phyloP scores from a whole-genome alignment of 2,113 vertebrate species.

The Nesospiza acunhae region DNA sequence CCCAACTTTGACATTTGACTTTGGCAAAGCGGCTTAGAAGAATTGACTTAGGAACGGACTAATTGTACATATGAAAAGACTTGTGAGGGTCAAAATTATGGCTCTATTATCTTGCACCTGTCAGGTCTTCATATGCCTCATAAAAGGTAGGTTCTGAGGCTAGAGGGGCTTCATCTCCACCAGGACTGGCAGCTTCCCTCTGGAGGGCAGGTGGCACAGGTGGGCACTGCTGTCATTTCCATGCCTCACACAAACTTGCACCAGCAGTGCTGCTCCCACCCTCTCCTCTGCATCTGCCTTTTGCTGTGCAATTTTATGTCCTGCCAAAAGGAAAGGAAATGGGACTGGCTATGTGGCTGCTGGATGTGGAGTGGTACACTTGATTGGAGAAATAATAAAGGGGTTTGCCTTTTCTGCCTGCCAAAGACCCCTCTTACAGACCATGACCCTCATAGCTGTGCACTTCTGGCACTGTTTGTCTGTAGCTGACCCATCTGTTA shows the following conservation, averaged over 20 bases:
- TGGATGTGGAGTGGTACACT: neutral
- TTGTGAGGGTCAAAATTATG: neutral
- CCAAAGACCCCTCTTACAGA: neutral
- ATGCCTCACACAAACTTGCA: rapidly evolving
- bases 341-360: neutral
- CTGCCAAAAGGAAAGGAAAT: neutral
- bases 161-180: neutral
- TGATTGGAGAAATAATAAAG: neutral
- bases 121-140: neutral
- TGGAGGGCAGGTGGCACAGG: neutral
- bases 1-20: neutral
- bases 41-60: neutral
- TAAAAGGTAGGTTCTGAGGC: neutral
- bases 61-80: neutral
- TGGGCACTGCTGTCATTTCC: neutral
- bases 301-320: neutral
- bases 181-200: neutral
- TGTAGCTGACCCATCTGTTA: neutral
- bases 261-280: neutral
- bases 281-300: neutral
- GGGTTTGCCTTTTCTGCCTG: neutral
- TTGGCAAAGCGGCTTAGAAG: neutral
- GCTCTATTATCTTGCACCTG: neutral
- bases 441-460: neutral
- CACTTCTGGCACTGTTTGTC: neutral